These are phyloP conservation scores for Orestias chungarensis DNA, from an alignment of 2,797 vertebrate species.

Conservation along the genomic window DNA sequence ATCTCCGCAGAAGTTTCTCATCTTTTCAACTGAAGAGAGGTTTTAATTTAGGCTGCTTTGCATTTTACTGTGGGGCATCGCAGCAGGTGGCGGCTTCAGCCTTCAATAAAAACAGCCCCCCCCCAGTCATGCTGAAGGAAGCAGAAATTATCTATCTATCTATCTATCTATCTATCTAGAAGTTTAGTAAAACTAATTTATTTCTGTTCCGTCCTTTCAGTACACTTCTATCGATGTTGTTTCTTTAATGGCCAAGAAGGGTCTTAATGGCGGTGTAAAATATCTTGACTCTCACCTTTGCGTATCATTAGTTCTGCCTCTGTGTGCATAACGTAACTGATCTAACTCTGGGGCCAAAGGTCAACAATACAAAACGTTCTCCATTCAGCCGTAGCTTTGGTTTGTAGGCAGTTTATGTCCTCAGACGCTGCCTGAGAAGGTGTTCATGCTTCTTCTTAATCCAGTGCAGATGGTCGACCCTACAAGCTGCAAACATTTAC, in stretches of 20 bases:
- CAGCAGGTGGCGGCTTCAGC: conserved; percentile 65
- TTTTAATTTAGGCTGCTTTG: conserved; percentile 79
- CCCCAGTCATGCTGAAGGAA: conserved; percentile 42
- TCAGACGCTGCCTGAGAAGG: neutral
- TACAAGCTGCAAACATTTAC: conserved; percentile 6
- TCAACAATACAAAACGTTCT: neutral
- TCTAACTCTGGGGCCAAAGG: conserved; percentile 2
- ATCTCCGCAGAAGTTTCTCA: conserved; percentile 61
- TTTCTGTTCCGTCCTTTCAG: neutral
- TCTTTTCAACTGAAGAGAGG: conserved; percentile 69
- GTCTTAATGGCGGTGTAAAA: neutral
- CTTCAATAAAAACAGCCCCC: conserved; percentile 71
- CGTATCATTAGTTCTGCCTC: neutral
- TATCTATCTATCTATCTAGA: conserved; percentile 20
- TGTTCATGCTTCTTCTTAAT: conserved; percentile 8
- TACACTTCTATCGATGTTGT: neutral
- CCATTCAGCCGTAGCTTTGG: neutral
- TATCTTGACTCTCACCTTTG: neutral
- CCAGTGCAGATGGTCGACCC: conserved; percentile 3
- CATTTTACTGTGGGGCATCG: conserved; percentile 76
- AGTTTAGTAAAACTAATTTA: too few relatives aligned
- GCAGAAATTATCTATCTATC: conserved; percentile 35
- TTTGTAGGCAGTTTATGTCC: neutral
- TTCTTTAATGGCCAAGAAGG: neutral
- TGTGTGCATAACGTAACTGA: neutral